A percentile compares a stretch with the other conserved stretches of the same genome.
Evolutionary conservation across 2,113 vertebrate species (phyloP).

Genomic region (Balaeniceps rex): DNA sequence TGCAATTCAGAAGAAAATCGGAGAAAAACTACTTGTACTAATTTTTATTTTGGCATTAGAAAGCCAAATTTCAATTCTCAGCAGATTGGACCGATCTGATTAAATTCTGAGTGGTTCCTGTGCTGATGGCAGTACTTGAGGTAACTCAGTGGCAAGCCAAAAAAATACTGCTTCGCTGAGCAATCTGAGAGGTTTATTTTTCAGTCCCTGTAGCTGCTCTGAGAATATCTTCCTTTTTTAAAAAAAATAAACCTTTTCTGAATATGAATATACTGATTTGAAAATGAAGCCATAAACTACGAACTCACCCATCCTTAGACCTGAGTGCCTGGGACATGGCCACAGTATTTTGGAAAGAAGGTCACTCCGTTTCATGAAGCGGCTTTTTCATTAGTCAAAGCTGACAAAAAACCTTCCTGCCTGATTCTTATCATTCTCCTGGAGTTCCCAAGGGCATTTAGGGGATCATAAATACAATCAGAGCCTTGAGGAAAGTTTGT

Average conservation of each 20-base stretch:
- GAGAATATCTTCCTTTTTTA: neutral
- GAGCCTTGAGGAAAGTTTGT: neutral
- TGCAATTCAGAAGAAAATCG: neutral
- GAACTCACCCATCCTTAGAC: neutral
- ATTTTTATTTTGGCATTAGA: neutral
- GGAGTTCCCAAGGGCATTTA: neutral
- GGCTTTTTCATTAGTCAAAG: slow-evolving; percentile 11
- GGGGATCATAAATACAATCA: neutral
- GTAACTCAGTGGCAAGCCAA: neutral
- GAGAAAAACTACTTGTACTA: neutral
- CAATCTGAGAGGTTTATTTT: neutral
- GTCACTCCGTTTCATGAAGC: neutral
- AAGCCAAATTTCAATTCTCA: neutral
- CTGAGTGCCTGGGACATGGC: neutral
- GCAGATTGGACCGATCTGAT: neutral
- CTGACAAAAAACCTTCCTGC: neutral
- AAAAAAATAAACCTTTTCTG: neutral
- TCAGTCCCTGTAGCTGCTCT: neutral
- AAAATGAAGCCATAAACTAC: neutral
- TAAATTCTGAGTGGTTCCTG: neutral
- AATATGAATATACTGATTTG: neutral
- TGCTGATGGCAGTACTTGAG: neutral
- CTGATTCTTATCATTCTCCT: neutral
- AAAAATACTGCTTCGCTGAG: neutral
- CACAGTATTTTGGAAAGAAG: neutral